Base-by-base conservation (phyloP, 1,140 invertebrate genomes). In the Venustaconcha ellipsiformis region DNA sequence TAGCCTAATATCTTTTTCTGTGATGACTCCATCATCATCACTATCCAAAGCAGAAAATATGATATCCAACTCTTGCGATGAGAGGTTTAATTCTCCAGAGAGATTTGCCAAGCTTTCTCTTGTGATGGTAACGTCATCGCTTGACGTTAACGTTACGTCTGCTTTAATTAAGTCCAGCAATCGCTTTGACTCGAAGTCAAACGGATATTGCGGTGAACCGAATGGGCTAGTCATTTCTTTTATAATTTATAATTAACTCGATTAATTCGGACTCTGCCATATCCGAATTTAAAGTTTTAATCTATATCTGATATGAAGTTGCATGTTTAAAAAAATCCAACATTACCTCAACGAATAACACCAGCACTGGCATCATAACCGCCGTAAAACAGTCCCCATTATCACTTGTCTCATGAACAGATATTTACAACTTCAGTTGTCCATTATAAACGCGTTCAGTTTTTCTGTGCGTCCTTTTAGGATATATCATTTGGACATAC, bases 11-110 rank as follows among this genome's bases (percentile, higher is more conserved):
- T 77, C 68, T 67, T 63, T 30, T 63, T 70, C 60, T 20, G 82
- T 77, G 23, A 83, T 80, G 23, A 78, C 57, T 23, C 77, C 80
- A 48, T 83, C 78, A 30, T 76, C 72, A 59, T 84, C 81, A 56
- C 72, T 78, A 66, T 82, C 80, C 26, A 84, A 57, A 56, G 77
- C 80, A 58, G 66, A 65, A 67, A 84, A 82, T 57, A 84, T 84
- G 57, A 82, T 80, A 26, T 80, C 79, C 23, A 82, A 67, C 58
- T 82, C 82, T 26, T 80, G 69, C 2, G 74, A 64, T 14, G 75
- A 66, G 17, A 82, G 70, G 59, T 76, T 76, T 17, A 83, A 56
- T 68, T 80, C 78, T 66, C 66, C 56, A 23, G 76, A 81, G 12
- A 83, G 76, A 56, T 79, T 78, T 55, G 69, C 57, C 26, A 83